Evolutionary conservation across 2,113 vertebrate species (phyloP).

Genomic region (Australoheros scitulus): DNA sequence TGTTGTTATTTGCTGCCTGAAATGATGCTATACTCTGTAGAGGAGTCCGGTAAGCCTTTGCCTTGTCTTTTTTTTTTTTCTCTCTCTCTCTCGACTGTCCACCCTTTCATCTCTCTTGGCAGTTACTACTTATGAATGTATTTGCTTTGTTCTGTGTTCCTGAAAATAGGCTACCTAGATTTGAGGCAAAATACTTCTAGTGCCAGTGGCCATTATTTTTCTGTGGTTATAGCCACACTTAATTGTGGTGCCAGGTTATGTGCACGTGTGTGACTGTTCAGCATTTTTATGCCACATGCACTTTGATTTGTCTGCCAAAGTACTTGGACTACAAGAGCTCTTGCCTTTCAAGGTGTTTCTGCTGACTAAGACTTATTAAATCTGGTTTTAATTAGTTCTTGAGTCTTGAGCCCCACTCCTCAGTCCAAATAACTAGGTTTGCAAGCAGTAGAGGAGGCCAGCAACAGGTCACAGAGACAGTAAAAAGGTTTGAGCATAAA

Average conservation of each 20-base stretch:
- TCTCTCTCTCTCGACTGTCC: background rate
- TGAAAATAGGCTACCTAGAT: background rate
- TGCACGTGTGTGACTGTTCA: background rate
- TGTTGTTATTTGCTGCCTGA: conserved; percentile 37
- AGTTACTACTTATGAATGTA: background rate
- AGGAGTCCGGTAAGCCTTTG: conserved; percentile 94
- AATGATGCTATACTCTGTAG: conserved; percentile 82
- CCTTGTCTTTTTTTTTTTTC: conserved; percentile 28
- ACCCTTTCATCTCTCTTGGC: background rate
- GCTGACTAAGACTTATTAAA: conserved; percentile 42
- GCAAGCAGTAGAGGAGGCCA: background rate
- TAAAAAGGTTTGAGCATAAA: background rate
- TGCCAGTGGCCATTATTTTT: background rate
- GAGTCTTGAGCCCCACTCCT: conserved; percentile 7
- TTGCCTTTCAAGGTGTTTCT: conserved; percentile 37
- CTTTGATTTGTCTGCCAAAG: conserved; percentile 6
- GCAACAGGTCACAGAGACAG: conserved; percentile 26
- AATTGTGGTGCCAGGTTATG: background rate
- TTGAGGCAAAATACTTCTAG: background rate
- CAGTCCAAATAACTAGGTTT: background rate
- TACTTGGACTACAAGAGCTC: background rate
- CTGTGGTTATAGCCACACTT: background rate
- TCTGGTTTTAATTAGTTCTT: conserved; percentile 63
- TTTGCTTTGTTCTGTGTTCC: background rate
- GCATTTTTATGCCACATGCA: background rate